Evolutionary conservation across 2,113 vertebrate species (phyloP).

Genomic region (Cathartes aura): DNA sequence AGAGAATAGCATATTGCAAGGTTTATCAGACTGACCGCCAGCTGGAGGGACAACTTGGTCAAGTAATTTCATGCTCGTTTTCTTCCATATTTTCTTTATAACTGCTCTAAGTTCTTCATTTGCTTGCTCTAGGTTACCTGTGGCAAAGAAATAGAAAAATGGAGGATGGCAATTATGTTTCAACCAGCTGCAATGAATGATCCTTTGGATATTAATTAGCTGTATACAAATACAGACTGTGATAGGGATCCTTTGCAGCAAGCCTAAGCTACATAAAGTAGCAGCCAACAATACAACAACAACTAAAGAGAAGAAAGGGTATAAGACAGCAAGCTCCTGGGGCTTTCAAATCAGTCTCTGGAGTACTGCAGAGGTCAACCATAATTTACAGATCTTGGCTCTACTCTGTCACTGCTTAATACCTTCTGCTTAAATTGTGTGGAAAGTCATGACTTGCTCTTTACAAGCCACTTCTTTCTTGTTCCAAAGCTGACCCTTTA

Average conservation of each 20-base stretch:
- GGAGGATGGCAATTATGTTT: neutral
- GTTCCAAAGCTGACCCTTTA: neutral
- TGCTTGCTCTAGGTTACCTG: constrained; percentile 97
- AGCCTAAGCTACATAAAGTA: neutral
- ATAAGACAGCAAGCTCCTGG: neutral
- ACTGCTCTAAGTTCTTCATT: constrained; percentile 97
- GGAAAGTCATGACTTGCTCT: neutral
- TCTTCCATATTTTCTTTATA: constrained; percentile 99
- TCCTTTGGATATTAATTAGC: neutral
- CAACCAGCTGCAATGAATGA: neutral
- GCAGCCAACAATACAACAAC: neutral
- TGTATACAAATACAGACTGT: neutral
- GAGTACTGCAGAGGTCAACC: neutral
- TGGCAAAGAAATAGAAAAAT: neutral
- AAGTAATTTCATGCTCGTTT: constrained; percentile 98
- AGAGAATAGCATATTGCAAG: constrained; percentile 21
- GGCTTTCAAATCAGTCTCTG: neutral
- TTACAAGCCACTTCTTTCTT: neutral
- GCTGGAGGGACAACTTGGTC: constrained; percentile 99
- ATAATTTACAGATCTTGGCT: neutral
- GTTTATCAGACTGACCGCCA: constrained; percentile 89
- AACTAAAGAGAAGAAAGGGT: neutral
- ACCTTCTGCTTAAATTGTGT: neutral
- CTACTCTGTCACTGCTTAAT: neutral
- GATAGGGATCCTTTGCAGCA: neutral